phyloP scores from a whole-genome alignment of 2,113 vertebrate species.

The Andinoacara biseriatus region DNA sequence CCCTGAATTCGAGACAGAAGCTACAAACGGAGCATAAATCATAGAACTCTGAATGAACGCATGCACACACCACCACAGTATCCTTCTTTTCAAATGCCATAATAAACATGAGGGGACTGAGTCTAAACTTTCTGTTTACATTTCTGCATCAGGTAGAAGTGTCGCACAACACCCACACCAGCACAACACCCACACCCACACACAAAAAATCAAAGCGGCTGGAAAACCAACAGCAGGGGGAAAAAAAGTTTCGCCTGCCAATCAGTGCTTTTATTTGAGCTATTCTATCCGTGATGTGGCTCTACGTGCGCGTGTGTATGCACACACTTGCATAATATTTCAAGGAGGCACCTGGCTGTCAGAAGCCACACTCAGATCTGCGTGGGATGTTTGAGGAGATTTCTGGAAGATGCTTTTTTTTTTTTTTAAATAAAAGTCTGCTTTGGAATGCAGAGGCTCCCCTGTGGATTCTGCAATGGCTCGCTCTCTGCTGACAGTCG shows the following conservation, averaged over 20 bases:
- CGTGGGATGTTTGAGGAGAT: conserved; percentile 23
- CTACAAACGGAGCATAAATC: conserved; percentile 17
- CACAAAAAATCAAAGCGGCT: neutral
- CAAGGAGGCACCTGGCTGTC: conserved; percentile 43
- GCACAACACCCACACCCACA: neutral
- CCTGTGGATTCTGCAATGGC: conserved; percentile 31
- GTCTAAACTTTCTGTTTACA: conserved; percentile 38
- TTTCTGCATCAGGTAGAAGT: conserved; percentile 14
- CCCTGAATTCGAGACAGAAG: neutral
- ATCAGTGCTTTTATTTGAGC: conserved; percentile 25
- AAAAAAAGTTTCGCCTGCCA: conserved; percentile 20
- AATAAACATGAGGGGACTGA: conserved; percentile 17
- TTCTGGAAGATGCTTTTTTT: conserved; percentile 15
- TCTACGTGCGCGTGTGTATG: neutral
- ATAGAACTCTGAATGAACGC: conserved; percentile 5
- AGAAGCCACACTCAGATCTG: conserved; percentile 29
- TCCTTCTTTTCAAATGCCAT: conserved; percentile 6
- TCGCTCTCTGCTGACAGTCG: conserved; percentile 38
- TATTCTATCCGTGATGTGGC: conserved; percentile 3
- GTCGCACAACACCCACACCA: neutral
- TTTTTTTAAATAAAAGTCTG: neutral
- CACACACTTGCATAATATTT: neutral
- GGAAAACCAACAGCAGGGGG: neutral
- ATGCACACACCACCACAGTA: neutral
- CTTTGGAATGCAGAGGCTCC: conserved; percentile 37